Base-by-base conservation (phyloP, 2,113 vertebrate species). In the Vulpes ferrilata region DNA sequence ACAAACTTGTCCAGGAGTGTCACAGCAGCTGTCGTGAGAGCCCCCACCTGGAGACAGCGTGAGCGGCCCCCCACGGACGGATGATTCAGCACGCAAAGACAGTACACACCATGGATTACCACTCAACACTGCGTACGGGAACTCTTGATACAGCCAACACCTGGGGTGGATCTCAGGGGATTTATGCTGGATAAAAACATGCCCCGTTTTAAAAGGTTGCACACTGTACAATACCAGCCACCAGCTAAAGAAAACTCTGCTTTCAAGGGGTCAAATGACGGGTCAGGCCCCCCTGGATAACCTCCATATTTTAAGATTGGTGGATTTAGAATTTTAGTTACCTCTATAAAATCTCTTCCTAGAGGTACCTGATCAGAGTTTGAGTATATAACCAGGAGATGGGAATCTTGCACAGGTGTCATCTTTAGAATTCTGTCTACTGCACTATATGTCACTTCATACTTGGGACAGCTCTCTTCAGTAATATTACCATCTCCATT, bases 81-180 rank as follows among this genome's bases (percentile, higher is more conserved):
- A 11, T 51, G 17, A 51, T 22, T 84, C 62, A 64, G 38, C 27
- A 19, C 7, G 1, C 10, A 9, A 13, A 30, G 38, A 48, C 1
- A 13, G 19, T 27, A 48, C 2, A 7, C 1, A 7, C 60, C 82
- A 22, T 3, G 2, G 27, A 20, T 32, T 0, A 13, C 17, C 11
- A 12, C 27, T 32, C 60, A 7, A 11, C 6, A 1, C 19, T 13
- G 22, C 1, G 27, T 22, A 65, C 3, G 11, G 43, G 60, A 32
- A 85, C 19, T 20, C 27, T 48, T 11, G 7, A 30, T 5, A 64
- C 16, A 19, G 16, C 23, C 38, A 51, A 65, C 27, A 0, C 32
- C 27, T 4, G 11, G 17, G 27, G 27, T 13, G 38, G 82, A 65
- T 48, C 57, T 32, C 60, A 11, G 30, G 27, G 82, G 82, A 65